Percentiles rank a stretch among this genome's conserved stretches.
Evolutionary conservation across 1,140 invertebrate genomes (phyloP).

Genomic region (Bilobella aurantiaca): DNA sequence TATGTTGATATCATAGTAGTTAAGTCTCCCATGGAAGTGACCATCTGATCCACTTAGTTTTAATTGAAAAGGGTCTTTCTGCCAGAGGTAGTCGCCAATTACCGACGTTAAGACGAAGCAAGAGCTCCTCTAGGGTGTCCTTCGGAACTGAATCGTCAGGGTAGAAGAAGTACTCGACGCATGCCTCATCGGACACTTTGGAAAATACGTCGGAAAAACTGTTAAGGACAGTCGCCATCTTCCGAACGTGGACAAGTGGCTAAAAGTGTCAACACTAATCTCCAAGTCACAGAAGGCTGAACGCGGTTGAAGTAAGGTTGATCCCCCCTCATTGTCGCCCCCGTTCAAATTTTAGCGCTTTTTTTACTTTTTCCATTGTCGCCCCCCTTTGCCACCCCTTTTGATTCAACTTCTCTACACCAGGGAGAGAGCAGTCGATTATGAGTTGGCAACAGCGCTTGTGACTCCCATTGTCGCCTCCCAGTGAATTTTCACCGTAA

Average conservation of each 20-base stretch:
- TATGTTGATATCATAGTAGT: too few species aligned
- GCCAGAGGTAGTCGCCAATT: slow-evolving; percentile 52
- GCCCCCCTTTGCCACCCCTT: too few species aligned
- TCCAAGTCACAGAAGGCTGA: not conserved
- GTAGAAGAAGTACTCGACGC: slow-evolving; percentile 38
- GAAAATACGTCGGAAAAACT: slow-evolving; percentile 27
- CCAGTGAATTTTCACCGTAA: too few species aligned
- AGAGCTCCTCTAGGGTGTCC: not conserved
- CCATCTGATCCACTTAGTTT: slow-evolving; percentile 36
- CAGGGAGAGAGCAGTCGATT: too few species aligned
- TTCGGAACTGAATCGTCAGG: slow-evolving; percentile 24
- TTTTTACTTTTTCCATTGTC: too few species aligned
- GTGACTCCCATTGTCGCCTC: too few species aligned
- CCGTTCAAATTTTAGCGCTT: too few species aligned
- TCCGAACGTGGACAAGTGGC: not conserved
- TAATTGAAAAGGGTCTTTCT: slow-evolving; percentile 46
- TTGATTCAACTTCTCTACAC: too few species aligned
- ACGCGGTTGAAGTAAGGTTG: too few species aligned
- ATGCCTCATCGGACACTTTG: slow-evolving; percentile 40
- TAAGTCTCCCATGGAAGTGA: slow-evolving; percentile 13
- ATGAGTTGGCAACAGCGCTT: too few species aligned
- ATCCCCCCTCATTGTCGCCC: too few species aligned
- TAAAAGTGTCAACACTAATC: not conserved
- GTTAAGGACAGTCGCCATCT: slow-evolving; percentile 35
- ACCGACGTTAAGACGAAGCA: slow-evolving; percentile 37